Evolutionary conservation across 1,140 invertebrate species (phyloP).

Genomic region (Heterodera schachtii): DNA sequence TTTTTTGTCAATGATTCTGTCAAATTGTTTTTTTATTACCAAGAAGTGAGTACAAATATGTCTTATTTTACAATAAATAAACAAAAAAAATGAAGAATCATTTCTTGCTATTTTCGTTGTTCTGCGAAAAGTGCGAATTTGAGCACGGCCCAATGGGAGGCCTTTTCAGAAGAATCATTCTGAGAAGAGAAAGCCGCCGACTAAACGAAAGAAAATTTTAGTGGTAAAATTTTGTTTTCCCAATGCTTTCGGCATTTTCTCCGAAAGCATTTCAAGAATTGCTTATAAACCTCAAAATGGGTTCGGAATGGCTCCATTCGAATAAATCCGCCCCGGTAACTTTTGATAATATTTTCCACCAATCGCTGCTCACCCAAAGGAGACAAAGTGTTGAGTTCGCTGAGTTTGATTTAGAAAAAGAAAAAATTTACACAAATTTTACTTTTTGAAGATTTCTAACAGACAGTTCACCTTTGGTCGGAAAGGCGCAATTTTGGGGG

Average conservation of each 20-base stretch:
- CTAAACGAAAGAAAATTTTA: neutral
- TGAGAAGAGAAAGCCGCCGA: neutral
- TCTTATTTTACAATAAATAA: no score
- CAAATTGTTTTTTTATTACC: no score
- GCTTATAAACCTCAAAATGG: neutral
- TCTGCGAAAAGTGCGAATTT: neutral
- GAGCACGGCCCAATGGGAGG: neutral
- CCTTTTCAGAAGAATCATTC: neutral
- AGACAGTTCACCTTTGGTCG: constrained; percentile 3
- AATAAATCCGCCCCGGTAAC: neutral
- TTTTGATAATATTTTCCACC: constrained; percentile 10
- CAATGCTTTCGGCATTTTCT: no score
- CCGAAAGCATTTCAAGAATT: neutral
- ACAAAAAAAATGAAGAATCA: no score
- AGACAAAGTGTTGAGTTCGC: neutral
- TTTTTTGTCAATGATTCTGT: no score
- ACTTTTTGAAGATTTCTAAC: constrained; percentile 10
- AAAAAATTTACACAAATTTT: neutral
- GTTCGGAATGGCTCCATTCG: neutral
- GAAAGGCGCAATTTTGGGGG: neutral
- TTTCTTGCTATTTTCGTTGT: neutral
- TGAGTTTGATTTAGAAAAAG: neutral
- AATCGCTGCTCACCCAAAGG: neutral
- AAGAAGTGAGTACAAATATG: no score
- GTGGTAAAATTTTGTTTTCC: no score